Evolutionary conservation across 2,888 invertebrate species (phyloP), one percentile per base, ranked within the genome.

Genomic region (Morpho achilles): DNA sequence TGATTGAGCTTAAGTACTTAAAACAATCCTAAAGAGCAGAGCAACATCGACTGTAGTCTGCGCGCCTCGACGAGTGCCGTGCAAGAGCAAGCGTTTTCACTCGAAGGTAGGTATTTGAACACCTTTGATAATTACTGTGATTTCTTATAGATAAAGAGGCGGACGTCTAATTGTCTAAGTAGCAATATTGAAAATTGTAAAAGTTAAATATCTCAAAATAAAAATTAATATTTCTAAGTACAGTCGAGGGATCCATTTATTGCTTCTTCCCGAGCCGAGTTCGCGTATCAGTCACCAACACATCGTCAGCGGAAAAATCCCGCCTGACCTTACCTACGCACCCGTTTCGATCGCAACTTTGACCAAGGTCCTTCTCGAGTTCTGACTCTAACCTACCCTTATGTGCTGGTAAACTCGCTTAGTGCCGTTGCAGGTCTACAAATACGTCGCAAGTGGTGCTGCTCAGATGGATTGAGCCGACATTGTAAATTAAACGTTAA

Each of bases 1-100:
- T 87, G 82, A 84, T 88, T 88, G 86, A 88, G 88, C 87, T 88
- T 89, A 87, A 88, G 89, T 88, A 87, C 87, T 82, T 84, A 84
- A 85, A 86, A 86, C 80, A 83, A 85, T 82, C 79, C 79, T 82
- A 79, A 82, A 80, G 80, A 81, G 80, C 82, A 79, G 78, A 76
- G 70, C 72, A 69, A 79, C 76, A 75, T 75, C 76, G 76, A 77
- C 69, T 72, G 74, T 68, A 68, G 68, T 72, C 71, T 71, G 69
- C 67, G 67, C 67, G 71, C 63, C 68, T 60, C 65, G 65, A 64
- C 67, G 65, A 70, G 67, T 60, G 64, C 66, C 64, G 66, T 66
- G 68, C 67, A 64, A 69, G 63, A 65, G 67, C 66, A 65, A 68
- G 68, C 67, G 64, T 70, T 67, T 67, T 69, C 64, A 70, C 70